Conservation (phyloP, 2,888 invertebrate genomes). For the Andricus quercusramuli region DNA sequence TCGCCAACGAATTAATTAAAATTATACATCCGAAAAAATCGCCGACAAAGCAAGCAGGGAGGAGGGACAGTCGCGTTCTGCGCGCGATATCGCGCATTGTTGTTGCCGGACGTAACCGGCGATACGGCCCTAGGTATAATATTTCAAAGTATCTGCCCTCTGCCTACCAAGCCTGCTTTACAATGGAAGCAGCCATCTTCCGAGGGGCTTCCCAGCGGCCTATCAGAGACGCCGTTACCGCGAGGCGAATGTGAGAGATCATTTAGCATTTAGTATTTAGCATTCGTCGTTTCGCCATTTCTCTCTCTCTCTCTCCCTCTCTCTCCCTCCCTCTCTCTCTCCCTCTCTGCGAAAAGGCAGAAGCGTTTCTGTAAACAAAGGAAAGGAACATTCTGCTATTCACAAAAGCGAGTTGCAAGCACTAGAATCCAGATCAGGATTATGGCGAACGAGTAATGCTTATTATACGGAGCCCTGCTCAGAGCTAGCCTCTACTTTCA, state of each 20-base stretch:
- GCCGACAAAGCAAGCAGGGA: constrained; percentile 59
- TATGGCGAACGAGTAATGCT: constrained; percentile 70
- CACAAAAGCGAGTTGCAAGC: constrained; percentile 63
- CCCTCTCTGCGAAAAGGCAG: constrained; percentile 56
- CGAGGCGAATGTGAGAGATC: constrained; percentile 36
- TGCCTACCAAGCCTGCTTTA: constrained; percentile 34
- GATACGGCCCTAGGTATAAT: constrained; percentile 70
- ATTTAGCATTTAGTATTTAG: constrained; percentile 60
- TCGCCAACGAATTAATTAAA: constrained; percentile 66
- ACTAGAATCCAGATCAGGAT: constrained; percentile 71
- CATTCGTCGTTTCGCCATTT: constrained; percentile 66
- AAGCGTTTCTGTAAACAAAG: constrained; percentile 50
- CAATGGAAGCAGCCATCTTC: constrained; percentile 69
- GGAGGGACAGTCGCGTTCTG: constrained; percentile 29
- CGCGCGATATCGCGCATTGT: constrained; percentile 63
- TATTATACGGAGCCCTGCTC: constrained; percentile 64
- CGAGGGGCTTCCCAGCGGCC: constrained; percentile 55
- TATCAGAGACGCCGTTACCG: constrained; percentile 51
- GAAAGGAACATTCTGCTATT: constrained; percentile 66
- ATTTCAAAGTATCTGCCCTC: constrained; percentile 73
- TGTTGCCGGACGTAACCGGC: constrained; percentile 60
- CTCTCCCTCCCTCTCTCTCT: constrained; percentile 48
- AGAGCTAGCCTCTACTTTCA: not conserved
- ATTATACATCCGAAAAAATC: constrained; percentile 64
- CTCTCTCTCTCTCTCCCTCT: constrained; percentile 48